Conservation (phyloP, 1,140 invertebrate genomes). For the Dermatophagoides farinae region DNA sequence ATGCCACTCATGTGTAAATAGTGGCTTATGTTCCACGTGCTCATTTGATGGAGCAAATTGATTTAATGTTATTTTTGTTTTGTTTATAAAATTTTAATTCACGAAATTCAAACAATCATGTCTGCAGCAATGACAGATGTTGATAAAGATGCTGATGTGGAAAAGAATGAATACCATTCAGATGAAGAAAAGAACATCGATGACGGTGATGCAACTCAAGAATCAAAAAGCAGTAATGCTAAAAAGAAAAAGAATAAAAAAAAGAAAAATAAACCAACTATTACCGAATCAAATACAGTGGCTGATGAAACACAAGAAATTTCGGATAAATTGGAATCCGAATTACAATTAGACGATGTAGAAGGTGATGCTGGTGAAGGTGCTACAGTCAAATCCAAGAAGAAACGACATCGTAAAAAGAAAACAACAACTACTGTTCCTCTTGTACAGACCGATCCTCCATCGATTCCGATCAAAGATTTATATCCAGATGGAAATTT, state of each 20-base stretch:
- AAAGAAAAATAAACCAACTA: slow-evolving; percentile 14
- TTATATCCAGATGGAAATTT: slow-evolving; percentile 55
- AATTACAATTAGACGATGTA: slow-evolving; percentile 9
- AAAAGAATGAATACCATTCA: background rate
- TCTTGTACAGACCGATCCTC: slow-evolving; percentile 53
- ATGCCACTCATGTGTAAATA: too few relatives aligned
- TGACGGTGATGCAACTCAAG: slow-evolving; percentile 13
- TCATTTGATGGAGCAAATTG: too few relatives aligned
- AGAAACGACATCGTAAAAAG: slow-evolving; percentile 11
- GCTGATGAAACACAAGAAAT: slow-evolving; percentile 17
- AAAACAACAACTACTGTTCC: background rate
- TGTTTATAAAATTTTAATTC: too few relatives aligned
- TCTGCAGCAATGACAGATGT: too few relatives aligned
- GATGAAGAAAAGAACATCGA: background rate
- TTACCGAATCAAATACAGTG: slow-evolving; percentile 11
- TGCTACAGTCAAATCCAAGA: slow-evolving; percentile 14
- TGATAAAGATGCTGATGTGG: background rate
- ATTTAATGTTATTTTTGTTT: too few relatives aligned
- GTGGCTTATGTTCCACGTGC: too few relatives aligned
- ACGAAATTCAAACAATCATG: too few relatives aligned
- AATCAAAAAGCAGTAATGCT: slow-evolving; percentile 19
- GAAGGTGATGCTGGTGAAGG: slow-evolving; percentile 15
- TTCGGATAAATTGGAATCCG: slow-evolving; percentile 15
- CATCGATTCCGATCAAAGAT: slow-evolving; percentile 60
- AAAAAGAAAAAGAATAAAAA: slow-evolving; percentile 32